phyloP scores from a whole-genome alignment of 2,113 vertebrate species.

The Dasypus novemcinctus region DNA sequence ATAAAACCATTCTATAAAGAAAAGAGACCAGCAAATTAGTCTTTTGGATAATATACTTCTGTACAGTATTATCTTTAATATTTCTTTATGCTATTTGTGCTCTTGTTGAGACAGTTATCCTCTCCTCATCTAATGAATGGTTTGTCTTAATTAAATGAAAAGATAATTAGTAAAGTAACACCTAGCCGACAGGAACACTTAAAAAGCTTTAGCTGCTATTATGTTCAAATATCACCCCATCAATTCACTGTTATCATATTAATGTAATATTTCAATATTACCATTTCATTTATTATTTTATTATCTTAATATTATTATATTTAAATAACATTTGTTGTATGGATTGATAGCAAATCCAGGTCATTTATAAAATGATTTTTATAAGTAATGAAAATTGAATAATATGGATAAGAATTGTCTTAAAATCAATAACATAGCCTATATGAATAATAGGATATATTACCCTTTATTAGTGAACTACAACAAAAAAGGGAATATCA shows the following conservation, averaged over 20 bases:
- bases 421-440: background rate
- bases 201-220: background rate
- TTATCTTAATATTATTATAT: background rate
- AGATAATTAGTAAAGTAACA: background rate
- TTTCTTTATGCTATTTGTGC: background rate
- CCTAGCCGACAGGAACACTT: background rate
- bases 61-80: background rate
- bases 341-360: background rate
- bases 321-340: background rate
- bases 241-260: background rate
- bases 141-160: background rate
- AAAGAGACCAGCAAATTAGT: background rate
- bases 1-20: background rate
- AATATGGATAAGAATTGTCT: background rate
- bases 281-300: background rate
- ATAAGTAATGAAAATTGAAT: background rate
- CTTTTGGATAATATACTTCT: background rate
- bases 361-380: conserved; percentile 9
- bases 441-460: background rate
- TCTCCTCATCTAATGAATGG: background rate
- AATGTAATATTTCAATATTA: background rate
- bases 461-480: background rate
- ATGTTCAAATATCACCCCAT: background rate
- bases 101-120: background rate
- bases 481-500: background rate